Evolutionary conservation across 2,113 vertebrate genomes (phyloP).

Genomic region (Apaloderma vittatum): DNA sequence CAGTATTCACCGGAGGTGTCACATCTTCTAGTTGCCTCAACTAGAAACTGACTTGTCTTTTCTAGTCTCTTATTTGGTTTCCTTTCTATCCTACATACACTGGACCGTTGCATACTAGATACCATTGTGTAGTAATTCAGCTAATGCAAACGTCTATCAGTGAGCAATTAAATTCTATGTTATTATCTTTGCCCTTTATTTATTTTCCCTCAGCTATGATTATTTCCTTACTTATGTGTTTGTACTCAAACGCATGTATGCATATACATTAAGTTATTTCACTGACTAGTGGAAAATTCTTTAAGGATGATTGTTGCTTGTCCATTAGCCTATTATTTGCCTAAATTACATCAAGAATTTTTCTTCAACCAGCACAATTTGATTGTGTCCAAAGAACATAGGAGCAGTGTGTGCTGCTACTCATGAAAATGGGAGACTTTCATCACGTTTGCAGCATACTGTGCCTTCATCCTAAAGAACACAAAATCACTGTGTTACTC

Average conservation of each 20-base stretch:
- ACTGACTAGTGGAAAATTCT: neutral
- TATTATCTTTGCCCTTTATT: neutral
- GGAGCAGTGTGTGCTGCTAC: neutral
- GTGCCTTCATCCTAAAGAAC: neutral
- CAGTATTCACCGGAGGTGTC: neutral
- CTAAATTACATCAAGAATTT: neutral
- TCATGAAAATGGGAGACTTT: neutral
- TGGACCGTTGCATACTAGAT: neutral
- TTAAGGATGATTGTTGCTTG: neutral
- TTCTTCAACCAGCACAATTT: neutral
- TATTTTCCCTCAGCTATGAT: neutral
- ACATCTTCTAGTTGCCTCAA: neutral
- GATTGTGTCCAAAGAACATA: neutral
- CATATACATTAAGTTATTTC: neutral
- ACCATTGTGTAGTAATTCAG: neutral
- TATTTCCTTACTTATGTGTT: neutral
- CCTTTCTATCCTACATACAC: neutral
- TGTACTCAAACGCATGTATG: neutral
- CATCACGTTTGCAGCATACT: neutral
- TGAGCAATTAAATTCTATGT: neutral
- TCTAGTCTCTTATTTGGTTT: neutral
- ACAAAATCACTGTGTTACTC: neutral
- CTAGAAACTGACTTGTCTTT: neutral
- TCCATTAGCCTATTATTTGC: neutral
- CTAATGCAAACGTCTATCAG: neutral